These are phyloP conservation scores for Aurelia sp. DNA, from an alignment of 30 jellyfish, hydroid and myxozoan genomes.

Conservation along the genomic window DNA sequence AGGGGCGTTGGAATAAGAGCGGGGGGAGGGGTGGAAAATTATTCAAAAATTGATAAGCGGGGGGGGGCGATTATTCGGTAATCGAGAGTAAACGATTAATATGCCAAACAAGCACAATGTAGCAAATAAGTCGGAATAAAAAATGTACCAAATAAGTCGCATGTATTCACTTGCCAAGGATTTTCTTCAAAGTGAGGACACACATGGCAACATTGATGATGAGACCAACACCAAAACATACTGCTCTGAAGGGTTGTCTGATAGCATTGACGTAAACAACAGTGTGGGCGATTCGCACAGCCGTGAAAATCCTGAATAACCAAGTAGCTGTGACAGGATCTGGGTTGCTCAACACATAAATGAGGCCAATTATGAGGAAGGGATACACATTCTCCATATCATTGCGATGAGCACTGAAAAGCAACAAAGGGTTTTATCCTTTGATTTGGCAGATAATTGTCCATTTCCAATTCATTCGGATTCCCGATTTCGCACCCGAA, in stretches of 20 bases:
- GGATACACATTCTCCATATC: slow-evolving; percentile 65
- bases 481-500: too few species aligned
- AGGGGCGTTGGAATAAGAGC: too few species aligned
- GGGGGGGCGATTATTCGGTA: too few species aligned
- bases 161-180: background rate
- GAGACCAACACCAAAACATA: slow-evolving; percentile 23
- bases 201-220: slow-evolving; percentile 34
- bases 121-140: too few species aligned
- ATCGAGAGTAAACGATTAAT: too few species aligned
- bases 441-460: background rate
- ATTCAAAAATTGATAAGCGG: too few species aligned
- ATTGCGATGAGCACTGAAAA: slow-evolving; percentile 63
- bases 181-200: background rate
- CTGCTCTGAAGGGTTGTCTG: slow-evolving; percentile 44
- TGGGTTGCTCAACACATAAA: slow-evolving; percentile 39
- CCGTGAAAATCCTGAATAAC: slow-evolving; percentile 62
- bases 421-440: too few species aligned
- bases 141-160: too few species aligned
- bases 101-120: too few species aligned
- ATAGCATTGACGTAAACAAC: slow-evolving; percentile 38
- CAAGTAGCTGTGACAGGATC: slow-evolving; percentile 22
- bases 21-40: too few species aligned
- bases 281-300: slow-evolving; percentile 45
- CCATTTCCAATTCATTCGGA: too few species aligned
- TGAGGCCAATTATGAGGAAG: slow-evolving; percentile 53